Evolutionary conservation across 2,888 invertebrate species (phyloP).

Genomic region (Iphiclides podalirius): DNA sequence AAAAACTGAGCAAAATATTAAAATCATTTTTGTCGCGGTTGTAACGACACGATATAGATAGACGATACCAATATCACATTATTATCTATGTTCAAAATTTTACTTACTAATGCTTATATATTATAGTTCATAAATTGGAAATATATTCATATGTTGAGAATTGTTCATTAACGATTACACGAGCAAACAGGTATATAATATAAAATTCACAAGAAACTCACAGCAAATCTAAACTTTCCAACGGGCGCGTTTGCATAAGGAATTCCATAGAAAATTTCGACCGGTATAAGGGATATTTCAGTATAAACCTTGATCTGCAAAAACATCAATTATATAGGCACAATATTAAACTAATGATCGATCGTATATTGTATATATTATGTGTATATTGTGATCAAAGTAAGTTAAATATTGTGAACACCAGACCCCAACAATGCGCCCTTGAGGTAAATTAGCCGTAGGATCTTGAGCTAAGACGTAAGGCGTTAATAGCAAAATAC

Average conservation of each 20-base stretch:
- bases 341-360: background rate
- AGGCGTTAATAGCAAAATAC: conserved; percentile 28
- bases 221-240: conserved; percentile 87
- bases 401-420: too few relatives aligned
- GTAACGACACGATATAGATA: too few relatives aligned
- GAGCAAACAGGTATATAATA: too few relatives aligned
- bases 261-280: conserved; percentile 87
- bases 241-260: conserved; percentile 90
- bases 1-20: too few relatives aligned
- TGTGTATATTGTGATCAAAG: background rate
- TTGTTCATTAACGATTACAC: too few relatives aligned
- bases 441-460: conserved; percentile 76
- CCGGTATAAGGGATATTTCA: conserved; percentile 79
- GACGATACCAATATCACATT: too few relatives aligned
- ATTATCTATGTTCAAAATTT: too few relatives aligned
- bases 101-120: too few relatives aligned
- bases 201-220: conserved; percentile 44
- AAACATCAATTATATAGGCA: background rate
- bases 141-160: too few relatives aligned
- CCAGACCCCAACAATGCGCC: conserved; percentile 81
- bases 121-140: too few relatives aligned
- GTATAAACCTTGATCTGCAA: conserved; percentile 84
- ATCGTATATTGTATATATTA: background rate
- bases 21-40: too few relatives aligned
- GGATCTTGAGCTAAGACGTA: conserved; percentile 65